Conservation (phyloP, 2,797 vertebrate genomes). For the Lithobates pipiens region DNA sequence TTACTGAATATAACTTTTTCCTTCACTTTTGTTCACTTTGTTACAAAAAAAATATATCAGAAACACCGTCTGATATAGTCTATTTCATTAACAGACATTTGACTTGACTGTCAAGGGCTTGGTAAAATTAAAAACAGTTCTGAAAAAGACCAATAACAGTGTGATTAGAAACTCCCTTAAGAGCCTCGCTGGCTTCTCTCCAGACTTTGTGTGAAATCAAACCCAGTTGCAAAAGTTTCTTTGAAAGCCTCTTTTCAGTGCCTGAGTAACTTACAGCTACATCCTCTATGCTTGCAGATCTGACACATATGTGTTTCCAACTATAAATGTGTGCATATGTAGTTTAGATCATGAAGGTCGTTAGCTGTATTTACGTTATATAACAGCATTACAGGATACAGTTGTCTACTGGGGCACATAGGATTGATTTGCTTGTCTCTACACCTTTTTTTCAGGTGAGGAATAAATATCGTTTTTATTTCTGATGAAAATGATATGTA, state of each 20-base stretch:
- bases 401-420: no score
- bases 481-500: no score
- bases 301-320: not conserved
- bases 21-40: conserved; percentile 29
- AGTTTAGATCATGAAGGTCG: not conserved
- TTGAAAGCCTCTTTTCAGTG: conserved; percentile 46
- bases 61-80: conserved; percentile 65
- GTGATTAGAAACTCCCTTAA: conserved; percentile 71
- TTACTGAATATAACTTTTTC: conserved; percentile 27
- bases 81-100: conserved; percentile 74
- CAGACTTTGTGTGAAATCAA: conserved; percentile 71
- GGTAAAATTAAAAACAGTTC: conserved; percentile 76
- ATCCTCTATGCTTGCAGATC: conserved; percentile 11
- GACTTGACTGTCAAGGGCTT: conserved; percentile 72
- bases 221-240: conserved; percentile 68
- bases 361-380: no score
- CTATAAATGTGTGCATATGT: not conserved
- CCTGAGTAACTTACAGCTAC: conserved; percentile 63
- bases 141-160: conserved; percentile 67
- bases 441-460: no score
- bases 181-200: conserved; percentile 68
- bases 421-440: no score
- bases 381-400: no score
- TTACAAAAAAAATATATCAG: conserved; percentile 65
- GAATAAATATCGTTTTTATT: no score